Conservation (phyloP, 1,140 invertebrate species). For the Diorhabda sublineata region DNA sequence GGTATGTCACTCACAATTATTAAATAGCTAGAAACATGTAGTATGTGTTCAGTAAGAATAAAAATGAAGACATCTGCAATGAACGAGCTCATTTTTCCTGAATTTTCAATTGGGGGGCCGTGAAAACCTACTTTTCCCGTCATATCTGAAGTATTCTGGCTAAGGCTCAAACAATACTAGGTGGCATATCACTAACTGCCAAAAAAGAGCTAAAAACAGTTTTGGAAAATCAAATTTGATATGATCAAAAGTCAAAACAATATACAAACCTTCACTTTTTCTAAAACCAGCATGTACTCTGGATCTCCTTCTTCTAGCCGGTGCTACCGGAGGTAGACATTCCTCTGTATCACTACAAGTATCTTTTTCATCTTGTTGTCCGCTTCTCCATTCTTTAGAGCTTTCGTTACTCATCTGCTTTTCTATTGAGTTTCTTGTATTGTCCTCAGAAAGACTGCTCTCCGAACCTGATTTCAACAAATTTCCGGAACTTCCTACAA, state of each 20-base stretch:
- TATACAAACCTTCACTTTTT: slow-evolving; percentile 59
- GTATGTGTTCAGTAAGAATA: no score
- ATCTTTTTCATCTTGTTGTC: slow-evolving; percentile 67
- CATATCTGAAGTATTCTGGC: neutral
- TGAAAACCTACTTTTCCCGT: neutral
- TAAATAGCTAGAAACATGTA: no score
- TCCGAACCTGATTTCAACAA: slow-evolving; percentile 78
- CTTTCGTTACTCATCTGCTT: slow-evolving; percentile 48
- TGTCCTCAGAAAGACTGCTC: slow-evolving; percentile 74
- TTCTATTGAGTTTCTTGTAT: slow-evolving; percentile 9
- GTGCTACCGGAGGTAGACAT: slow-evolving; percentile 43
- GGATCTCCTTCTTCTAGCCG: slow-evolving; percentile 52
- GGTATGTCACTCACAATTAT: no score
- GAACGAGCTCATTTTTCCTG: no score
- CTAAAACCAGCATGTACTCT: slow-evolving; percentile 62
- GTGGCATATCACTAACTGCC: neutral
- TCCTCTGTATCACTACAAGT: slow-evolving; percentile 60
- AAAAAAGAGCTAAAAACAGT: neutral
- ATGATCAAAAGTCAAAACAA: neutral
- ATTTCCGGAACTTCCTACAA: slow-evolving; percentile 41
- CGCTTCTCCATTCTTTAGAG: slow-evolving; percentile 63
- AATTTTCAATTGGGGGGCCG: neutral
- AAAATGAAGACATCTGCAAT: no score
- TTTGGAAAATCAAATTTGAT: neutral
- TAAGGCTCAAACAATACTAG: neutral